phyloP scores from a whole-genome alignment of 2,113 vertebrate species.

The Crypturellus undulatus region DNA sequence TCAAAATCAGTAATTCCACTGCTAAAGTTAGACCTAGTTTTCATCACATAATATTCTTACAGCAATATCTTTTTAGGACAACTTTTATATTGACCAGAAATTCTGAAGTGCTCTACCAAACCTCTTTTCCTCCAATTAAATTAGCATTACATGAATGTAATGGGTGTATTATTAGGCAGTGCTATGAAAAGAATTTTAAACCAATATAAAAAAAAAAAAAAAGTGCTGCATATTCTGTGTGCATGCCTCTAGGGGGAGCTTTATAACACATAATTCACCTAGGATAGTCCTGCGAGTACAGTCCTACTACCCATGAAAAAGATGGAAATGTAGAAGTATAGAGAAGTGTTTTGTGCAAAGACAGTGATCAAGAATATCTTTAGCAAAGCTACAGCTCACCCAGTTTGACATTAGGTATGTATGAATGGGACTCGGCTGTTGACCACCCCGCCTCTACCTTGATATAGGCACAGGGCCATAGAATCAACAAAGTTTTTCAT shows the following conservation, averaged over 20 bases:
- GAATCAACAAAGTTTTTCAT: neutral
- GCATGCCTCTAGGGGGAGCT: neutral
- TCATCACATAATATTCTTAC: conserved; percentile 35
- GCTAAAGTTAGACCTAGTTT: conserved; percentile 31
- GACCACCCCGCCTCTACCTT: neutral
- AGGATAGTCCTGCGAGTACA: neutral
- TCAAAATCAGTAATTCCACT: conserved; percentile 7
- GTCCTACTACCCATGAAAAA: neutral
- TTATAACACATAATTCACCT: neutral
- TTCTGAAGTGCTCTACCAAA: conserved; percentile 14
- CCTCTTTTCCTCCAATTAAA: conserved; percentile 55
- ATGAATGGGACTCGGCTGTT: fast-evolving
- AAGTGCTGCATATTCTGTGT: conserved; percentile 5
- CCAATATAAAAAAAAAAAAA: neutral
- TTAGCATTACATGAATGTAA: conserved; percentile 60
- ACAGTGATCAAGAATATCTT: neutral
- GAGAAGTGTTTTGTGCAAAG: neutral
- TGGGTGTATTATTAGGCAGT: conserved; percentile 39
- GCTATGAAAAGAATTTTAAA: conserved; percentile 52
- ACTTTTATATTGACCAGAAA: conserved; percentile 50
- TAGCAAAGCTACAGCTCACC: neutral
- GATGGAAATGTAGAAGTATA: neutral
- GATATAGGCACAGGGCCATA: fast-evolving
- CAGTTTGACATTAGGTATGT: neutral
- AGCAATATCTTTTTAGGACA: conserved; percentile 41